Percentiles rank a stretch among this genome's conserved stretches.
Conservation (phyloP, 2,113 vertebrate species). For the Dicrurus megarhynchus region DNA sequence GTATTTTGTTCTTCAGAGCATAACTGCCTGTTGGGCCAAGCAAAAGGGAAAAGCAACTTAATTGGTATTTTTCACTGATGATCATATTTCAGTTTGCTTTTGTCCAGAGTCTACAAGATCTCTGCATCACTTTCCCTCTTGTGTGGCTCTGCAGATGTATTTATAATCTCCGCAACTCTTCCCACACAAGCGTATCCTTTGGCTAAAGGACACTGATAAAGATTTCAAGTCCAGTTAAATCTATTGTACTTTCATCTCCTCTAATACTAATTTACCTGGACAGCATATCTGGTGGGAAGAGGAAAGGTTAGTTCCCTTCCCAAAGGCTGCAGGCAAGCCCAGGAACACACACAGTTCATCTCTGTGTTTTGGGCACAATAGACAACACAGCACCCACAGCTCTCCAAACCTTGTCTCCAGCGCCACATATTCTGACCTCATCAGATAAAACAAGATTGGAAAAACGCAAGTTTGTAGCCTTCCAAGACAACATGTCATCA, state of each 20-base stretch:
- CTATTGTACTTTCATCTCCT: background rate
- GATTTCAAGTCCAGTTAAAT: background rate
- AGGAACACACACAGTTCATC: background rate
- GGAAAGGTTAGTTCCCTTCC: background rate
- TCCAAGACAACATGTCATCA: background rate
- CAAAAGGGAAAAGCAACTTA: background rate
- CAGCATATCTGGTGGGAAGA: background rate
- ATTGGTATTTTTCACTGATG: background rate
- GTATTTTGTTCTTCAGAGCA: background rate
- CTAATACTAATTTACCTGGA: background rate
- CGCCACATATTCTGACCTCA: rapidly evolving
- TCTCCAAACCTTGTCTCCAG: background rate
- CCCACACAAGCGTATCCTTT: background rate
- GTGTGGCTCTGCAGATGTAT: background rate
- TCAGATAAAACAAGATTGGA: background rate
- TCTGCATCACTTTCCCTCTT: background rate
- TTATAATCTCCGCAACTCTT: background rate
- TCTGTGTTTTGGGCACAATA: background rate
- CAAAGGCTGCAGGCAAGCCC: background rate
- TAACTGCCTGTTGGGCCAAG: background rate
- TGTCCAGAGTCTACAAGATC: background rate
- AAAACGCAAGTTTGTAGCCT: background rate
- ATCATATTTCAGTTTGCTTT: background rate
- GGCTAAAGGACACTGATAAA: background rate
- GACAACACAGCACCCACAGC: background rate